These are phyloP conservation scores for Drosophila simulans DNA, from an alignment of 1,140 invertebrate species.

Conservation along the genomic window DNA sequence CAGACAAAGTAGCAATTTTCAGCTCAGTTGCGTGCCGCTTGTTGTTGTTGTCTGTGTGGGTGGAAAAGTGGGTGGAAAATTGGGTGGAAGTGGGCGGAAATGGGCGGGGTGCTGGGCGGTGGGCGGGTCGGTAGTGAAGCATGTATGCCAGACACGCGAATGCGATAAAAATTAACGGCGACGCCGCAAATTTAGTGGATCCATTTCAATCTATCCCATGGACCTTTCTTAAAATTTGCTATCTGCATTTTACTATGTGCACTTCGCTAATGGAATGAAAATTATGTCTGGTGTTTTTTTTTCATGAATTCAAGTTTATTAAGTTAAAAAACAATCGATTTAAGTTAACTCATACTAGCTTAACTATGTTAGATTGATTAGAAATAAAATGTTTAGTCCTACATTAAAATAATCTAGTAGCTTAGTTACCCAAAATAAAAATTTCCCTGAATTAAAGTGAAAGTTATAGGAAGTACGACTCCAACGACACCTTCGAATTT, in stretches of 20 bases:
- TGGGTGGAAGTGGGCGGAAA: neutral
- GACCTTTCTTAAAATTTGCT: neutral
- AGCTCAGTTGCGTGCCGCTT: slow-evolving; percentile 71
- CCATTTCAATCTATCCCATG: slow-evolving; percentile 27
- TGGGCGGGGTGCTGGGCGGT: neutral
- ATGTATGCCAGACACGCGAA: slow-evolving; percentile 77
- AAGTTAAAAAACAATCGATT: no score
- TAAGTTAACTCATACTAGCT: no score
- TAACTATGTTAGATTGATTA: no score
- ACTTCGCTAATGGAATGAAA: neutral
- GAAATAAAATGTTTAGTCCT: no score
- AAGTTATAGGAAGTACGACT: slow-evolving; percentile 1
- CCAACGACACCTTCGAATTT: neutral
- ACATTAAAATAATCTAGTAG: no score
- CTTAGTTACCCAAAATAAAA: no score
- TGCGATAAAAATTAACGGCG: slow-evolving; percentile 69
- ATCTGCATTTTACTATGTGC: neutral
- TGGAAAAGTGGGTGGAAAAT: neutral
- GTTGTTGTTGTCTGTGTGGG: slow-evolving; percentile 12
- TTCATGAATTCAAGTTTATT: no score
- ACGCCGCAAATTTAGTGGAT: slow-evolving; percentile 57
- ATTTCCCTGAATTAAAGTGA: neutral
- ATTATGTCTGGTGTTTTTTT: neutral
- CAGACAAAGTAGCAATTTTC: slow-evolving; percentile 78
- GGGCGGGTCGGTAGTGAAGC: slow-evolving; percentile 57